A percentile compares a stretch with the other conserved stretches of the same genome.
These are phyloP conservation scores for Muntiacus reevesi DNA, from an alignment of 2,113 vertebrate species.

Conservation along the genomic window DNA sequence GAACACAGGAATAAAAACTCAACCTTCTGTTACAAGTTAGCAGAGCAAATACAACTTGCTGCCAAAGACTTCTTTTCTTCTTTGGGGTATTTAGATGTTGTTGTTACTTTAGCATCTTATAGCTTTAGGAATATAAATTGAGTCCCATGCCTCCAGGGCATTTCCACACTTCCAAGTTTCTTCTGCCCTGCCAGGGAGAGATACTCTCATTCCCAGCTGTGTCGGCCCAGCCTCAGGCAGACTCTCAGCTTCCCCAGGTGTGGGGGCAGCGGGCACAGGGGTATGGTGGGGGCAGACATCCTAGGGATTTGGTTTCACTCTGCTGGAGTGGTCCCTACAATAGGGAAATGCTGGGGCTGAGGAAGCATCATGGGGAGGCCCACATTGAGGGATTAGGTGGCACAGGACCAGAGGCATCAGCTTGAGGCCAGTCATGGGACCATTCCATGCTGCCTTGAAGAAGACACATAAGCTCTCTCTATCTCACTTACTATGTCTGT, in stretches of 20 bases:
- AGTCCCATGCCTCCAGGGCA: neutral
- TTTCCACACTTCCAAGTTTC: neutral
- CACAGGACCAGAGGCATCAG: neutral
- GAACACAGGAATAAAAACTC: neutral
- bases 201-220: too few species aligned
- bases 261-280: neutral
- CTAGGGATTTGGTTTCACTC: neutral
- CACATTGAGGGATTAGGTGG: neutral
- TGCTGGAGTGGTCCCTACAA: neutral
- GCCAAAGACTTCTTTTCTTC: neutral
- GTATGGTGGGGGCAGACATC: accelerated
- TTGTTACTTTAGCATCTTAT: neutral
- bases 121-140: neutral
- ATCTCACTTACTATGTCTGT: neutral
- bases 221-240: neutral
- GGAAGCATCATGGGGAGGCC: neutral
- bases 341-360: neutral
- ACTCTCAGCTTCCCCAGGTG: neutral
- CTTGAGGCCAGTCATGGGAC: neutral
- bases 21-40: neutral
- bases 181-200: neutral
- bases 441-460: too few species aligned
- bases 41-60: neutral
- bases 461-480: neutral
- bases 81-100: neutral